Evolutionary conservation across 2,888 invertebrate species (phyloP).

Genomic region (Argyresthia albistria): DNA sequence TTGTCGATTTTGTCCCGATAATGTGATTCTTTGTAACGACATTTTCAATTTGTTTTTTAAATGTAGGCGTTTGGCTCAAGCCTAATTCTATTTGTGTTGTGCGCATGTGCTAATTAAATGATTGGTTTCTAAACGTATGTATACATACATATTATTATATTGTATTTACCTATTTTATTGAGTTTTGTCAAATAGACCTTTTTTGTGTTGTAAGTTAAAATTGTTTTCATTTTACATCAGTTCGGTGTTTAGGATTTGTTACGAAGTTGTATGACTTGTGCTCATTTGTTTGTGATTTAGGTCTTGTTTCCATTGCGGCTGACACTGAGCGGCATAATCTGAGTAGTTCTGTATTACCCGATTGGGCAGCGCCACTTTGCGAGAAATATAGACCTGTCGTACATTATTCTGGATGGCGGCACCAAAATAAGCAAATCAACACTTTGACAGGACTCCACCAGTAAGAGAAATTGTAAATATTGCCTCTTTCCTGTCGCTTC

Average conservation of each 20-base stretch:
- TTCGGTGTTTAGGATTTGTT: neutral
- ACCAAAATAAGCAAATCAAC: too few relatives aligned
- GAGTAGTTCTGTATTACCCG: too few relatives aligned
- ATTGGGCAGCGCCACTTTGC: too few relatives aligned
- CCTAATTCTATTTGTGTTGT: slow-evolving; percentile 8
- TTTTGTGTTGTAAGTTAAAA: neutral
- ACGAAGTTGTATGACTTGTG: too few relatives aligned
- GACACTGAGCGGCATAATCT: too few relatives aligned
- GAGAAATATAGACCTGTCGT: too few relatives aligned
- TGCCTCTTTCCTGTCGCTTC: too few relatives aligned
- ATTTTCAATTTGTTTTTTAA: slow-evolving; percentile 21
- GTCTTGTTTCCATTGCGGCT: too few relatives aligned
- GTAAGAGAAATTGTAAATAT: too few relatives aligned
- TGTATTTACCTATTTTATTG: neutral
- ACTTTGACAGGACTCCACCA: too few relatives aligned
- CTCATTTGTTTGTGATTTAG: slow-evolving; percentile 8
- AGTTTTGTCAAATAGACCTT: neutral
- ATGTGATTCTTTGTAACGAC: slow-evolving; percentile 16
- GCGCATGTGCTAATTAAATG: slow-evolving; percentile 14
- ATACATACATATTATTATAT: neutral
- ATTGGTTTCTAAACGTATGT: slow-evolving; percentile 6
- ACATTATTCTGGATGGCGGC: too few relatives aligned
- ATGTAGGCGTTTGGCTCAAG: neutral
- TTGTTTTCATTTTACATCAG: slow-evolving; percentile 8
- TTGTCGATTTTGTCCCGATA: too few relatives aligned